Conservation (phyloP, 2,797 vertebrate species). For the Geotrypetes seraphini region DNA sequence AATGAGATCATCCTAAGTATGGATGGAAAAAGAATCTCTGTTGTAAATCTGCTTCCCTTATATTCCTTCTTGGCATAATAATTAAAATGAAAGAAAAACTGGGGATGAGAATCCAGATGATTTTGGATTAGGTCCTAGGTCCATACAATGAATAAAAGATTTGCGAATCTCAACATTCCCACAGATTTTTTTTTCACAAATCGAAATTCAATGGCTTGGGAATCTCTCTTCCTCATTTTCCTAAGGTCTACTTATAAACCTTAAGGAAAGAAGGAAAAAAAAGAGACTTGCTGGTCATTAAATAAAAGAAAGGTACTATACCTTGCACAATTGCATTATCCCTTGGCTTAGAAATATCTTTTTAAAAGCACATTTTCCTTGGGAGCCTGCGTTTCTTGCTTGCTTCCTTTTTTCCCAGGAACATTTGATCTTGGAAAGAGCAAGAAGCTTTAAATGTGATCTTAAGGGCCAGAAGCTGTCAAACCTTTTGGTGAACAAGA, state of each 20-base stretch:
- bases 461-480: conserved; percentile 96
- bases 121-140: conserved; percentile 51
- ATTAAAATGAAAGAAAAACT: too few relatives aligned
- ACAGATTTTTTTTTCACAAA: conserved; percentile 74
- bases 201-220: conserved; percentile 31
- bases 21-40: too few relatives aligned
- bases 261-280: conserved; percentile 2
- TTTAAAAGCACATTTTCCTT: conserved; percentile 47
- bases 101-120: too few relatives aligned
- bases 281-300: conserved; percentile 6
- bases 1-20: too few relatives aligned
- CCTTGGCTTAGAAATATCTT: conserved; percentile 28
- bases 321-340: conserved; percentile 27
- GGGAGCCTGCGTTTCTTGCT: conserved; percentile 65
- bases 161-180: conserved; percentile 79
- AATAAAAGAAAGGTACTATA: conserved; percentile 31
- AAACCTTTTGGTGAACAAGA: conserved; percentile 95
- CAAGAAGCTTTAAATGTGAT: conserved; percentile 94
- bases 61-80: too few relatives aligned
- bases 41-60: too few relatives aligned
- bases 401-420: conserved; percentile 68
- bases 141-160: conserved; percentile 31
- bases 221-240: neutral
- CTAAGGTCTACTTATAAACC: conserved; percentile 34
- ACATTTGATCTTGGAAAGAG: conserved; percentile 85